These are phyloP conservation scores for Vidua chalybeata DNA, from an alignment of 2,113 vertebrate genomes.

Conservation along the genomic window DNA sequence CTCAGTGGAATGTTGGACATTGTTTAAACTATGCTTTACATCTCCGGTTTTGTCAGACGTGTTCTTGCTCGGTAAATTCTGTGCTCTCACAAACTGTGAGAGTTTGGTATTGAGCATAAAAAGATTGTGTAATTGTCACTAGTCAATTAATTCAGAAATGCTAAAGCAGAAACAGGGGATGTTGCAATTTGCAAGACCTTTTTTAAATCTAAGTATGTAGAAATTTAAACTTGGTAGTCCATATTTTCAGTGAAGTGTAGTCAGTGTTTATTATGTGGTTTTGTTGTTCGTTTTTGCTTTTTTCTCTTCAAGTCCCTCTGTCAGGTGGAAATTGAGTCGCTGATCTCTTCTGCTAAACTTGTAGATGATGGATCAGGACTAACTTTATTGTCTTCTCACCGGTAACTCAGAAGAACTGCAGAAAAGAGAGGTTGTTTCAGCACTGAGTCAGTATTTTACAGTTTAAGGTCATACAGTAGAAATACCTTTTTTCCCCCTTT, in stretches of 20 bases:
- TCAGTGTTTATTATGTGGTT: background rate
- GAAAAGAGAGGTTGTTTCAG: background rate
- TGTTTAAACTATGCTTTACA: accelerated
- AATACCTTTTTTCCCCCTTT: accelerated
- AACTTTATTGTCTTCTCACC: background rate
- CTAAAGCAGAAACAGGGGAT: background rate
- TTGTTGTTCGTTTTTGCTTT: background rate
- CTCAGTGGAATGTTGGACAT: accelerated
- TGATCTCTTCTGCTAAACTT: background rate
- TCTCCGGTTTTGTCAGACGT: background rate
- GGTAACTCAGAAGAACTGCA: background rate
- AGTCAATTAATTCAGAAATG: background rate
- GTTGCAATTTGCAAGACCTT: background rate
- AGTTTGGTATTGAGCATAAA: accelerated
- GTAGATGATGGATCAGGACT: background rate
- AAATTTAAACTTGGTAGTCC: background rate
- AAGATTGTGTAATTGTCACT: accelerated
- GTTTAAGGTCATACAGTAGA: background rate
- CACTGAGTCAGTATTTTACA: background rate
- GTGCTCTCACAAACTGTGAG: background rate
- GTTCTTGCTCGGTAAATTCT: background rate
- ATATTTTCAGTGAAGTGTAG: background rate
- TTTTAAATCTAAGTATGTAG: background rate
- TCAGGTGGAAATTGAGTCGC: background rate
- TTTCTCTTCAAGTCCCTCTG: background rate